phyloP scores from a whole-genome alignment of 1,140 invertebrate species.

The Cydia pomonella region DNA sequence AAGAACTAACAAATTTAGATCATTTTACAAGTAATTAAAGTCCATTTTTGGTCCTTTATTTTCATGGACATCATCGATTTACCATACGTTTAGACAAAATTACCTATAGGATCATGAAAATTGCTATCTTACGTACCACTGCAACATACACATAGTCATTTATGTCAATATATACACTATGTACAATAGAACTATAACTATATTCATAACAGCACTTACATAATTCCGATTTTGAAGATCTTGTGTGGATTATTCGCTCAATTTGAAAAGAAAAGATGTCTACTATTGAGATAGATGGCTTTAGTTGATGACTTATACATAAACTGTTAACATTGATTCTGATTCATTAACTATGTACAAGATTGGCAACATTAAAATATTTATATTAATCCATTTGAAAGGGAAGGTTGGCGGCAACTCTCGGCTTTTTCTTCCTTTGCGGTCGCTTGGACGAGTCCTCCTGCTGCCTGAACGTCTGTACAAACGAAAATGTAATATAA shows the following conservation, averaged over 20 bases:
- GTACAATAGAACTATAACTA: conserved; percentile 42
- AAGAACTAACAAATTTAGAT: neutral
- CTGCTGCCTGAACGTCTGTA: conserved; percentile 55
- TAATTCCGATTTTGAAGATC: neutral
- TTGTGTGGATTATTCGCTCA: no score
- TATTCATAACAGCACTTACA: neutral
- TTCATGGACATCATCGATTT: neutral
- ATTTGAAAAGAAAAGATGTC: neutral
- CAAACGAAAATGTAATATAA: conserved; percentile 26
- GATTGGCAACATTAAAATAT: conserved; percentile 13
- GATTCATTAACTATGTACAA: conserved; percentile 11
- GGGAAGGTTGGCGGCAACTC: conserved; percentile 81
- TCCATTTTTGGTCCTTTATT: conserved; percentile 1
- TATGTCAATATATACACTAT: conserved; percentile 53
- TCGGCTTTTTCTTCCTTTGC: conserved; percentile 72
- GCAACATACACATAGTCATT: conserved; percentile 13
- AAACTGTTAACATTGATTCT: conserved; percentile 23
- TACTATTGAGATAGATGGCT: neutral
- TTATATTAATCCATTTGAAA: conserved; percentile 59
- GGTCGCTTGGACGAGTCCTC: conserved; percentile 43
- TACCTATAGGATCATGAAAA: neutral
- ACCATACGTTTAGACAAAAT: neutral
- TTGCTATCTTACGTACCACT: neutral
- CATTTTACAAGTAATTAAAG: neutral
- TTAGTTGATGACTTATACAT: neutral